phyloP scores from a whole-genome alignment of 64 coral and sea anemone species.

The Porites australiensis region DNA sequence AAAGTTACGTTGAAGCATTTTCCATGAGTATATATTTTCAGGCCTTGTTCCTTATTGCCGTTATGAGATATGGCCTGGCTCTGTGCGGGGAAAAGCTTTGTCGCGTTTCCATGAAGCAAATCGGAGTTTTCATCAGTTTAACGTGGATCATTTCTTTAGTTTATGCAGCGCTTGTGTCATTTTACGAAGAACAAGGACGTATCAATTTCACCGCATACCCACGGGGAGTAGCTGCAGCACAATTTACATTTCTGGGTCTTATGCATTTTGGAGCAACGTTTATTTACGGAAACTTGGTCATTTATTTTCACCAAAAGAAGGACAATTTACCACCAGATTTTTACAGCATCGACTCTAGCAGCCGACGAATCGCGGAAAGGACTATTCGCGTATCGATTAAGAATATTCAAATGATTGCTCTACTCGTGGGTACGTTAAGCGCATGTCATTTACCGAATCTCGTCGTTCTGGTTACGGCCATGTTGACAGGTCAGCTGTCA shows the following conservation, averaged over 20 bases:
- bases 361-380: slow-evolving; percentile 37
- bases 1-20: slow-evolving; percentile 19
- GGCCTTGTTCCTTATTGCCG: slow-evolving; percentile 11
- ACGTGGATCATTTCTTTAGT: slow-evolving; percentile 39
- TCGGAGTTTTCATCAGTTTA: background rate
- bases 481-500: slow-evolving; percentile 69
- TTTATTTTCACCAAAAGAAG: slow-evolving; percentile 54
- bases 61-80: slow-evolving; percentile 19
- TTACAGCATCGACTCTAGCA: slow-evolving; percentile 63
- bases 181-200: background rate
- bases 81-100: background rate
- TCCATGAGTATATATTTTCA: slow-evolving; percentile 31
- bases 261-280: slow-evolving; percentile 6
- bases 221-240: slow-evolving; percentile 25
- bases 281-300: slow-evolving; percentile 21
- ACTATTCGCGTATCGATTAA: slow-evolving; percentile 46
- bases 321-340: slow-evolving; percentile 58
- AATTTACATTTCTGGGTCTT: slow-evolving; percentile 59
- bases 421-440: slow-evolving; percentile 23
- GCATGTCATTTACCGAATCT: slow-evolving; percentile 54
- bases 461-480: slow-evolving; percentile 14
- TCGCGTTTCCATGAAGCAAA: slow-evolving; percentile 16
- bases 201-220: background rate
- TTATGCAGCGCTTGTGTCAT: slow-evolving; percentile 31
- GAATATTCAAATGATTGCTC: slow-evolving; percentile 59